Evolutionary conservation across 2,888 invertebrate genomes (phyloP).

Genomic region (Pollenia griseotomentosa): DNA sequence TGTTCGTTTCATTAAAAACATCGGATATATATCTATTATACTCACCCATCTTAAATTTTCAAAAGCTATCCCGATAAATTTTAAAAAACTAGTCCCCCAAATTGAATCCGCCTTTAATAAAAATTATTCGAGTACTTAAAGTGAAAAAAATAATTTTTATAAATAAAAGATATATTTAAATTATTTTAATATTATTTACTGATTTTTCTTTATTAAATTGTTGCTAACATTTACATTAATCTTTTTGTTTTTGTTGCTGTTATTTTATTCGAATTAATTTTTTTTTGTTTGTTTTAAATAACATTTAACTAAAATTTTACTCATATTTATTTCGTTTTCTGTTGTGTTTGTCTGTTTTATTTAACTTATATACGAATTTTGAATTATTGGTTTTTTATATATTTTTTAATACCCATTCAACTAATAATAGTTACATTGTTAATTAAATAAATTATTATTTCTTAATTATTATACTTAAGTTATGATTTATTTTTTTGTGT

Average conservation of each 20-base stretch:
- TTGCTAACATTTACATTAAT: conserved; percentile 82
- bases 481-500: conserved; percentile 11
- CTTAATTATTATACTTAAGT: conserved; percentile 39
- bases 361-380: conserved; percentile 51
- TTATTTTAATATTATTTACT: conserved; percentile 67
- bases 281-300: conserved; percentile 71
- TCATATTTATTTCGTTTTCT: conserved; percentile 53
- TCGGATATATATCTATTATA: too few relatives aligned
- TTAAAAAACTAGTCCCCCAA: too few relatives aligned
- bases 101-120: too few relatives aligned
- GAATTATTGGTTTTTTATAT: conserved; percentile 37
- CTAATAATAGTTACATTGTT: conserved; percentile 57
- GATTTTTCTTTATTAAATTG: conserved; percentile 76
- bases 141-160: background rate
- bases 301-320: conserved; percentile 81
- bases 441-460: conserved; percentile 8
- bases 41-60: too few relatives aligned
- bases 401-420: conserved; percentile 57
- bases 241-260: conserved; percentile 60
- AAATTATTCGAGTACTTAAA: too few relatives aligned
- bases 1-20: too few relatives aligned
- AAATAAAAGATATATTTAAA: conserved; percentile 41
- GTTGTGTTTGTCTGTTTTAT: conserved; percentile 12
- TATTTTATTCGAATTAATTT: conserved; percentile 45
- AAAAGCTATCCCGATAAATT: too few relatives aligned